phyloP scores from a whole-genome alignment of 2,113 vertebrate genomes.

The Lontra canadensis region DNA sequence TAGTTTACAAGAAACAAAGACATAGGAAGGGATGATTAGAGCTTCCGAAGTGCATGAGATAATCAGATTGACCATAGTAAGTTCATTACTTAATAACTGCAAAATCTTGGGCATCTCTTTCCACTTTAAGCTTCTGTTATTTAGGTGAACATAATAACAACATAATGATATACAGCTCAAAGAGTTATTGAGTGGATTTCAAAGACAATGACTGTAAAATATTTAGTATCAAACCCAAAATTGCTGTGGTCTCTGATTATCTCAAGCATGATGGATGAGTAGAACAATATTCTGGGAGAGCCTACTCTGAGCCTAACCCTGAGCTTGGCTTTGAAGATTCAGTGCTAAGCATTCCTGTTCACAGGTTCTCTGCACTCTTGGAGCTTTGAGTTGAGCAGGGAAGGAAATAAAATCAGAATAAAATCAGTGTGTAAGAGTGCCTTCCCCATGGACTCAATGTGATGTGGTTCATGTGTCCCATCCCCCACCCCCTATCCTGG shows the following conservation, averaged over 20 bases:
- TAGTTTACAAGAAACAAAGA: not conserved
- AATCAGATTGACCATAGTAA: not conserved
- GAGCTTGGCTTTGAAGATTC: not conserved
- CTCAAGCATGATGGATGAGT: not conserved
- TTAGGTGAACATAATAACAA: not conserved
- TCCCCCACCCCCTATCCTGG: not conserved
- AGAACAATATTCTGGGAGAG: not conserved
- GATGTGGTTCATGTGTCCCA: not conserved
- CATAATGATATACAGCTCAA: not conserved
- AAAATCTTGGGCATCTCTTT: not conserved
- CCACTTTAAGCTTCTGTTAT: not conserved
- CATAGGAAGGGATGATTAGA: not conserved
- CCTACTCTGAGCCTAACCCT: not conserved
- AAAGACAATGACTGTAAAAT: not conserved
- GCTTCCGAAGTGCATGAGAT: not conserved
- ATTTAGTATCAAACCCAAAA: not conserved
- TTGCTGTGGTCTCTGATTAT: not conserved
- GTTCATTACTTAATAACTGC: not conserved
- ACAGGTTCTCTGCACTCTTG: not conserved
- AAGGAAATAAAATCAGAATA: not conserved
- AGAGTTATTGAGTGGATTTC: not conserved
- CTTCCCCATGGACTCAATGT: accelerated
- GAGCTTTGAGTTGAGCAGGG: not conserved
- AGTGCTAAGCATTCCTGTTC: not conserved
- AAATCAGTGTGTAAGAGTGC: not conserved